Conservation (phyloP, 2,113 vertebrate species). For the Thamnophis sirtalis region DNA sequence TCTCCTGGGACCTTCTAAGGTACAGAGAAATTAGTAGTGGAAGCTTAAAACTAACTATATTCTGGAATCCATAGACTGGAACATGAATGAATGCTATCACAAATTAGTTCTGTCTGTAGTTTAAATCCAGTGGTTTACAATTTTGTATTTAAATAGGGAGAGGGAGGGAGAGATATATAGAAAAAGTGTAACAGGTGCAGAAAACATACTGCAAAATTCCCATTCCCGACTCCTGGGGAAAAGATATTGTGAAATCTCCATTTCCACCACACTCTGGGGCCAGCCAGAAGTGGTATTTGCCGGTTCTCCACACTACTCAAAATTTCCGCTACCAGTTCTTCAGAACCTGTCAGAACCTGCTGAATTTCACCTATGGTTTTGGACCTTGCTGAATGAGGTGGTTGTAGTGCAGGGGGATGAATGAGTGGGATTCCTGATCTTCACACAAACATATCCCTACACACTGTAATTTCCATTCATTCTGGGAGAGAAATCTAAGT, state of each 20-base stretch:
- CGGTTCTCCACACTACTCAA: too few relatives aligned
- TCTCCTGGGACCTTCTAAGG: constrained; percentile 64
- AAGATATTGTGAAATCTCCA: too few relatives aligned
- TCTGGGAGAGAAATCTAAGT: not conserved
- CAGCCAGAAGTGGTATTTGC: too few relatives aligned
- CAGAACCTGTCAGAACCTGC: too few relatives aligned
- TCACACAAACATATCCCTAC: not conserved
- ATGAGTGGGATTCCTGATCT: not conserved
- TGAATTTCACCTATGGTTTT: too few relatives aligned
- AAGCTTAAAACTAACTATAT: constrained; percentile 49
- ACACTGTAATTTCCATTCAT: not conserved
- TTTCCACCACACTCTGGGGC: too few relatives aligned
- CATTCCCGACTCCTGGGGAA: too few relatives aligned
- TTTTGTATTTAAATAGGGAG: not conserved
- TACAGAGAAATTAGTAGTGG: constrained; percentile 61
- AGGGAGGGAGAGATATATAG: rapidly evolving
- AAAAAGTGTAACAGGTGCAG: not conserved
- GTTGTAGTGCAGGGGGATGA: not conserved
- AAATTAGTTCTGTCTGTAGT: not conserved
- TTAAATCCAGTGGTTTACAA: not conserved
- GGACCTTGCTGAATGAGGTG: not conserved
- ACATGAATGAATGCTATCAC: constrained; percentile 39
- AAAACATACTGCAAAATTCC: not conserved
- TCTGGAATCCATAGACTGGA: constrained; percentile 45
- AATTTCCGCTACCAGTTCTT: too few relatives aligned